Conservation (phyloP, 2,797 vertebrate genomes). For the Potorous gilbertii region DNA sequence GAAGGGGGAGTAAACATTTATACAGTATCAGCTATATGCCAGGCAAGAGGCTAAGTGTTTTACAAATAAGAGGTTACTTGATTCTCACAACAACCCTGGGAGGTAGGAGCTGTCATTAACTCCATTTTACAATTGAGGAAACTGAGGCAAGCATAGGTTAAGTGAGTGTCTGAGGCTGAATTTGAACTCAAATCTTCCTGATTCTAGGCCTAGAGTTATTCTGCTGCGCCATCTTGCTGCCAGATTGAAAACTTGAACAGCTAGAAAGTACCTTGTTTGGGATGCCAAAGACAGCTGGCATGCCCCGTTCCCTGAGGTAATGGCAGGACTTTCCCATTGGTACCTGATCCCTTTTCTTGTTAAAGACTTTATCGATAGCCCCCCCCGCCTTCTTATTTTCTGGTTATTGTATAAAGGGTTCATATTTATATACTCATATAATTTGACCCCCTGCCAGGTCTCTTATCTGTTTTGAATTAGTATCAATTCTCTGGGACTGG, state of each 20-base stretch:
- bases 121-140: background rate
- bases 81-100: background rate
- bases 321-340: background rate
- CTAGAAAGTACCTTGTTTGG: background rate
- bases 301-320: background rate
- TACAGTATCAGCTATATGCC: background rate
- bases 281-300: background rate
- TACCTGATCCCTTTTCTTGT: background rate
- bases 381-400: background rate
- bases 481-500: background rate
- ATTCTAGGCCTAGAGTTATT: background rate
- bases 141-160: background rate
- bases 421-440: background rate
- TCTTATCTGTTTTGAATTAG: background rate
- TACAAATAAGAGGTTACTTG: background rate
- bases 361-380: background rate
- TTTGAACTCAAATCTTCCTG: background rate
- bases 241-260: background rate
- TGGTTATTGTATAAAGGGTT: background rate
- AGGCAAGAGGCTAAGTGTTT: background rate
- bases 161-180: background rate
- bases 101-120: background rate
- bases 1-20: background rate
- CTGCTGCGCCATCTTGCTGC: background rate
- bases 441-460: background rate